Evolutionary conservation across 2,797 vertebrate genomes (phyloP), one percentile per base, ranked within the genome.

Genomic region (Pagetopsis macropterus): DNA sequence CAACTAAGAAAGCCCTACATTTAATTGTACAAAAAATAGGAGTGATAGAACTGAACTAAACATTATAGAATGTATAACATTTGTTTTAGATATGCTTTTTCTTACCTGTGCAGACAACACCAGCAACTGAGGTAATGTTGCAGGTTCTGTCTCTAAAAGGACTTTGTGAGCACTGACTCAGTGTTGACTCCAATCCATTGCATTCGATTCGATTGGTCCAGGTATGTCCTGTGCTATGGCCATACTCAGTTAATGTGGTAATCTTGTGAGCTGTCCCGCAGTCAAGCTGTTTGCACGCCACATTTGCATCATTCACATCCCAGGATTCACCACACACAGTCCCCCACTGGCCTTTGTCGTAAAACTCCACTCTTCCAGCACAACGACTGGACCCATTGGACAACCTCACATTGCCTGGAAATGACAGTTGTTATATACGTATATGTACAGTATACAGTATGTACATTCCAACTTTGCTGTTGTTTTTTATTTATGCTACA

Each of bases 301-400:
- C 91, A 0, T 1, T 8, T 0, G 87, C 91, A 51, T 89, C 91
- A n/a, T 49, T 74, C 0, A 75, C 1, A 63, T 93, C 91, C 91
- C 91, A 93, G 17, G 67, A 31, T 19, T 92, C 82, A 12, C 85
- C 81, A 45, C 92, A 93, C 56, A 93, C 68, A 33, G 62, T 80
- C 9, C 88, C 75, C 92, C 92, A 93, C 23, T 72, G 77, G 70
- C 78, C 78, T 19, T 89, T 65, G 7, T 90, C 23, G 14, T 55
- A 92, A 62, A 55, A 81, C 58, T 93, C 90, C 63, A 92, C 91
- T 81, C 84, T 85, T 65, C 92, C 91, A 27, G 1, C 15, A n/a
- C 91, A 93, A 1, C 10, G 76, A 73, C 37, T 76, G 12, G 10
- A 9, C 2, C 91, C 91, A 57, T 33, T 64, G 0, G 8, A 10